Percentiles rank a stretch among this genome's conserved stretches.
phyloP scores from a whole-genome alignment of 2,888 invertebrate species.

The Melikaiella ostensackeni region DNA sequence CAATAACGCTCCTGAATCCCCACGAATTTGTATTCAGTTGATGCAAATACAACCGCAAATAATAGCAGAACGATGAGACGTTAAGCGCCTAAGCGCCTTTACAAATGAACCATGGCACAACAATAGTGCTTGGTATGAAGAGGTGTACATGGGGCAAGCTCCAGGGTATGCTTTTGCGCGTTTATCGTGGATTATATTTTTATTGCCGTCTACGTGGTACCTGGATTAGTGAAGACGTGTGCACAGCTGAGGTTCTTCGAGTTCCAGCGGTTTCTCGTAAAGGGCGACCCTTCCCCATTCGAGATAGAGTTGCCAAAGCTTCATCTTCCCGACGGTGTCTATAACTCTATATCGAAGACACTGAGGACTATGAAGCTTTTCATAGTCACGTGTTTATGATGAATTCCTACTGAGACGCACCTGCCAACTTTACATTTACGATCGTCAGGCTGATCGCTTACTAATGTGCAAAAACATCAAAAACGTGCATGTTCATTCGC shows the following conservation, averaged over 20 bases:
- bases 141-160: conserved; percentile 38
- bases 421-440: conserved; percentile 14
- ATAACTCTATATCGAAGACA: conserved; percentile 30
- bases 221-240: conserved; percentile 64
- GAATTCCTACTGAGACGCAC: conserved; percentile 12
- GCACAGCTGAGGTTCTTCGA: conserved; percentile 63
- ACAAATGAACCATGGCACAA: conserved; percentile 52
- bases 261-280: conserved; percentile 40
- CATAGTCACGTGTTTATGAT: conserved; percentile 34
- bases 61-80: conserved; percentile 36
- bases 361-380: conserved; percentile 20
- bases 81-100: conserved; percentile 50
- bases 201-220: conserved; percentile 54
- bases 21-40: conserved; percentile 19
- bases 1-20: background rate
- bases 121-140: conserved; percentile 45
- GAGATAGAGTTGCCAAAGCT: conserved; percentile 33
- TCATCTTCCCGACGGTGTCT: conserved; percentile 38
- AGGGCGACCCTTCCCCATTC: conserved; percentile 40
- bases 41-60: conserved; percentile 30
- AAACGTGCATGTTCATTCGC: background rate
- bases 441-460: background rate
- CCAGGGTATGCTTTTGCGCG: conserved; percentile 54
- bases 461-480: background rate
- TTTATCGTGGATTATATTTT: conserved; percentile 68